A percentile compares a stretch with the other conserved stretches of the same genome.
Evolutionary conservation across 1,140 invertebrate species (phyloP).

Genomic region (Marisa cornuarietis): DNA sequence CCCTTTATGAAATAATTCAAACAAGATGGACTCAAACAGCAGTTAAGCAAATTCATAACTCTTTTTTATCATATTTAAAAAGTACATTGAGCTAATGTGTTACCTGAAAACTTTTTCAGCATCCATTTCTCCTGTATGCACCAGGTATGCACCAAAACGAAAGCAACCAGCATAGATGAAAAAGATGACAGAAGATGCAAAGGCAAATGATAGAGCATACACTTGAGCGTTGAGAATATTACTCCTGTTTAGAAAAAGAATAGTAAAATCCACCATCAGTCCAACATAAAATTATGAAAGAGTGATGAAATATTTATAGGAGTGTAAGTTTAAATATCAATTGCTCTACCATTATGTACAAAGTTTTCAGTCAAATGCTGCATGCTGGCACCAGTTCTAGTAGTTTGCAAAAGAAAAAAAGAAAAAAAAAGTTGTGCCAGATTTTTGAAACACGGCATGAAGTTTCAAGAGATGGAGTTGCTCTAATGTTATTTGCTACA

Average conservation of each 20-base stretch:
- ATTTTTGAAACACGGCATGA: too few relatives aligned
- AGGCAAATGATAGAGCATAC: constrained; percentile 76
- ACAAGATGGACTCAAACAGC: too few relatives aligned
- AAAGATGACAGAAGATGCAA: constrained; percentile 80
- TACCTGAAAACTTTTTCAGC: constrained; percentile 86
- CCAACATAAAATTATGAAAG: not conserved
- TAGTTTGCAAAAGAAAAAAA: not conserved
- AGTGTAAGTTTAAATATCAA: too few relatives aligned
- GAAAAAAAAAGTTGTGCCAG: too few relatives aligned
- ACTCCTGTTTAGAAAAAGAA: constrained; percentile 40
- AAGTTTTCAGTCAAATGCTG: too few relatives aligned
- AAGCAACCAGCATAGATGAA: constrained; percentile 83
- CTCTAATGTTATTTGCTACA: too few relatives aligned
- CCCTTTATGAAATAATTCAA: too few relatives aligned
- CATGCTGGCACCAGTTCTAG: too few relatives aligned
- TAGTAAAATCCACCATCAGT: not conserved
- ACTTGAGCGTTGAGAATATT: constrained; percentile 74
- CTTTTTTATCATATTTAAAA: too few relatives aligned
- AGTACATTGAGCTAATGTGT: constrained; percentile 29
- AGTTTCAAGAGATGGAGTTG: too few relatives aligned
- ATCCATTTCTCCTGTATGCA: constrained; percentile 72
- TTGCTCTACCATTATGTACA: too few relatives aligned
- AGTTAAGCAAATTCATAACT: too few relatives aligned
- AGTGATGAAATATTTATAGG: not conserved
- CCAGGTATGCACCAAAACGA: constrained; percentile 83